Evolutionary conservation across 2,888 invertebrate genomes (phyloP), one percentile per base, ranked within the genome.

Genomic region (Platycheirus rosarum): DNA sequence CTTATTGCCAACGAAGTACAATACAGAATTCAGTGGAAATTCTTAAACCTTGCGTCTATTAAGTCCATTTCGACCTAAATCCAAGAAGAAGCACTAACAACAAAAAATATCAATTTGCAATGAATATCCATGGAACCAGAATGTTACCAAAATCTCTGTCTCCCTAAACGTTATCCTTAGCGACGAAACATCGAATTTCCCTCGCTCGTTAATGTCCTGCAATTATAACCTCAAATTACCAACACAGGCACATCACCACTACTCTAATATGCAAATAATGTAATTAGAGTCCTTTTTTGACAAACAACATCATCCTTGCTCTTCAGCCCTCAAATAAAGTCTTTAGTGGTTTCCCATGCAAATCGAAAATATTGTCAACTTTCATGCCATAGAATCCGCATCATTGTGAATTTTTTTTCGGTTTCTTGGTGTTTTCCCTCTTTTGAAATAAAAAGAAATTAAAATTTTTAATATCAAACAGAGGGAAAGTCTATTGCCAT

Each of bases 401-500:
- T 1, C 68, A 40, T 23, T 6, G 4, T 48, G 46, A 7, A 14
- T n/a, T 37, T 37, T 23, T 8, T 9, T 20, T 9, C 29, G 2
- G 14, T n/a, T 37, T 37, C 13, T 8, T 9, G 16, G 2, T 8
- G 2, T 42, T 42, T 14, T 7, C 7, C 23, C 23, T 20, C 48
- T 68, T 75, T 71, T 35, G 40, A 71, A 75, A 66, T 75, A 51
- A 80, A 75, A 78, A 53, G 48, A 80, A 80, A 80, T 80, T 80
- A 80, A 66, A 66, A 70, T 71, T 70, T 60, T 76, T 42, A 70
- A 75, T 76, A 60, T 6, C 40, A 55, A 70, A 51, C 60, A 51
- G 51, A 60, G 65, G 66, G 3, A 70, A 51, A 70, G 53, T 40
- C 65, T n/a, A n/a, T n/a, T n/a, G 46, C 60, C 57, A 20, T 37